phyloP scores from a whole-genome alignment of 2,888 invertebrate species.

The Cataglyphis livida region DNA sequence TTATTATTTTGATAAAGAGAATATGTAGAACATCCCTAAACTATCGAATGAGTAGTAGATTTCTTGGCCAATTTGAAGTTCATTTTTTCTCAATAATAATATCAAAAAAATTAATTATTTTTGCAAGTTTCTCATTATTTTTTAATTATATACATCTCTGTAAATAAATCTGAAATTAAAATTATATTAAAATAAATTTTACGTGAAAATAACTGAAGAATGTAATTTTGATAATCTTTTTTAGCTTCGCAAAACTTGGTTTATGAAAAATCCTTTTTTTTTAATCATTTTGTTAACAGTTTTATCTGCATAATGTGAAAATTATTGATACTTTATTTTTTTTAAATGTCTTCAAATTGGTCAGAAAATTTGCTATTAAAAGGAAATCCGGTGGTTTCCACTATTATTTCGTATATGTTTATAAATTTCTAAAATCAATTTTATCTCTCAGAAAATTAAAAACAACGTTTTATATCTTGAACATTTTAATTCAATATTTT shows the following conservation, averaged over 20 bases:
- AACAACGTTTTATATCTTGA: neutral
- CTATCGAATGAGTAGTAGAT: neutral
- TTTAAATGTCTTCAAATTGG: no score
- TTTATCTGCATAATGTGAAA: neutral
- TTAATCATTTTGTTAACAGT: neutral
- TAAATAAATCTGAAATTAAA: neutral
- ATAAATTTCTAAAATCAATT: neutral
- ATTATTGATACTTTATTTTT: neutral
- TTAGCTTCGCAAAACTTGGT: neutral
- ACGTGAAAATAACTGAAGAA: neutral
- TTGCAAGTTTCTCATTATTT: neutral
- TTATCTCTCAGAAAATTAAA: neutral
- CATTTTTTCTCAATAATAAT: neutral
- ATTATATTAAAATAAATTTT: neutral
- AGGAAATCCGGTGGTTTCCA: neutral
- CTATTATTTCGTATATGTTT: neutral
- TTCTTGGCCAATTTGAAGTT: neutral
- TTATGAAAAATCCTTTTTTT: no score
- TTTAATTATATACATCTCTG: neutral
- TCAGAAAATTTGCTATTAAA: neutral
- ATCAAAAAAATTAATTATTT: neutral
- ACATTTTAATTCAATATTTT: neutral
- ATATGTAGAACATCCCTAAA: neutral
- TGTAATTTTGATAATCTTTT: neutral
- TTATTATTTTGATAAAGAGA: constrained; percentile 3